Evolutionary conservation across 2,113 vertebrate genomes (phyloP).

Genomic region (Heterotis niloticus): DNA sequence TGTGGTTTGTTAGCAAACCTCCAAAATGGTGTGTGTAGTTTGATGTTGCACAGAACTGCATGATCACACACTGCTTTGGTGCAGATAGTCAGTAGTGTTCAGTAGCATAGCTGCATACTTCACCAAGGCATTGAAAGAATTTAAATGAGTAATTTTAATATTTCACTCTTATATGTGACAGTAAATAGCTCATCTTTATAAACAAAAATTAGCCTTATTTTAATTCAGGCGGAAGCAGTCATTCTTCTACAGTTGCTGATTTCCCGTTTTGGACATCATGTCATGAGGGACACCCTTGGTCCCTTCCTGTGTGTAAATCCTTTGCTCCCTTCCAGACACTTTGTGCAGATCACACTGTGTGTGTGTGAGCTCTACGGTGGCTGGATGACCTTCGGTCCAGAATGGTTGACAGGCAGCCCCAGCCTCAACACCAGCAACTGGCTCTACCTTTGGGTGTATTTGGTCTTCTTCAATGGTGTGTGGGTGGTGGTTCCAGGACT

Average conservation of each 20-base stretch:
- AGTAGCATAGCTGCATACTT: too few species aligned
- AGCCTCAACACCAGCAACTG: slow-evolving; percentile 61
- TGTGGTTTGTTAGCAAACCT: background rate
- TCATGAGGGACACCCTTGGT: background rate
- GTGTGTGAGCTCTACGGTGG: slow-evolving; percentile 68
- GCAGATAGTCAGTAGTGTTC: background rate
- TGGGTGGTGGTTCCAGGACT: slow-evolving; percentile 64
- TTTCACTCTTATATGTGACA: too few species aligned
- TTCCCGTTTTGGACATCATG: background rate
- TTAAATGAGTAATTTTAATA: too few species aligned
- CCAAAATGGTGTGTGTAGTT: too few species aligned
- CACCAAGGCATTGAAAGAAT: too few species aligned
- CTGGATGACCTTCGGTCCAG: slow-evolving; percentile 70
- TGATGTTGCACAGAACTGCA: background rate
- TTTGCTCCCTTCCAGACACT: slow-evolving; percentile 58
- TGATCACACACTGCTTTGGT: background rate
- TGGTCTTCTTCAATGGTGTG: slow-evolving; percentile 68
- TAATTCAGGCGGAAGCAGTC: too few species aligned
- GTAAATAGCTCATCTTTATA: too few species aligned
- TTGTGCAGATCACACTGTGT: slow-evolving; percentile 65
- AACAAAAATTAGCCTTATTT: too few species aligned
- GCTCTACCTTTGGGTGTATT: slow-evolving; percentile 74
- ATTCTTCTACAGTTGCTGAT: too few species aligned
- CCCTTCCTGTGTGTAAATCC: background rate
- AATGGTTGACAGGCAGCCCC: slow-evolving; percentile 67